Evolutionary conservation across 1,140 invertebrate genomes (phyloP), one percentile per base, ranked within the genome.

Genomic region (Drosophila willistoni): DNA sequence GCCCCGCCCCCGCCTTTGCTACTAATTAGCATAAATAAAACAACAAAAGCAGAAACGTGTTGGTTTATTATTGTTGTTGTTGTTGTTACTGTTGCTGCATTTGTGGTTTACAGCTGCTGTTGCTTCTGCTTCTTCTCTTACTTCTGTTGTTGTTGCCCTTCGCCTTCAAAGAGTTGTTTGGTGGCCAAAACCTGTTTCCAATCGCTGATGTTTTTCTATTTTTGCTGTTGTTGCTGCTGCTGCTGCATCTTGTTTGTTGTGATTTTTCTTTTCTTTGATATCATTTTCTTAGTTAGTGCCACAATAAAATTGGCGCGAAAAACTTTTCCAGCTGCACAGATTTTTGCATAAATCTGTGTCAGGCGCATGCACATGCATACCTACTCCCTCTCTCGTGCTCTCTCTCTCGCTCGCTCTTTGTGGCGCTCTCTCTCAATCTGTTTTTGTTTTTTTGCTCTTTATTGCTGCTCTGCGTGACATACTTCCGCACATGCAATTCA

Each of bases 101-200:
- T 29, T 63, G 47, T 78, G 76, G 54, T 61, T 51, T 66, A 34
- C 64, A 78, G 72, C 68, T 82, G 77, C 61, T 66, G 70, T 44
- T 71, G 64, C 60, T 64, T 66, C 44, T 79, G 73, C 65, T 64
- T 5, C 29, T 29, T 29, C 29, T 29, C 29, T 29, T 29, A 29
- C 29, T 29, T 29, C 6, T 29, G 39, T 13, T n/a, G 39, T 42
- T 17, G 62, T 55, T 73, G 70, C 81, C 84, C 84, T 89, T 89
- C 80, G 86, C 84, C 83, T 84, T 87, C 84, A 87, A 87, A 87
- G 79, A 76, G 80, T 89, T 80, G 74, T 73, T 74, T 79, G 87
- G 6, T 29, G 77, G 57, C 72, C 44, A 80, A 77, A 87, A 87
- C 84, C 84, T 69, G 84, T 87, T 87, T 51, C 4, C 44, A 47